Conservation (phyloP, 2,797 vertebrate species). For the Oreochromis grahami region DNA sequence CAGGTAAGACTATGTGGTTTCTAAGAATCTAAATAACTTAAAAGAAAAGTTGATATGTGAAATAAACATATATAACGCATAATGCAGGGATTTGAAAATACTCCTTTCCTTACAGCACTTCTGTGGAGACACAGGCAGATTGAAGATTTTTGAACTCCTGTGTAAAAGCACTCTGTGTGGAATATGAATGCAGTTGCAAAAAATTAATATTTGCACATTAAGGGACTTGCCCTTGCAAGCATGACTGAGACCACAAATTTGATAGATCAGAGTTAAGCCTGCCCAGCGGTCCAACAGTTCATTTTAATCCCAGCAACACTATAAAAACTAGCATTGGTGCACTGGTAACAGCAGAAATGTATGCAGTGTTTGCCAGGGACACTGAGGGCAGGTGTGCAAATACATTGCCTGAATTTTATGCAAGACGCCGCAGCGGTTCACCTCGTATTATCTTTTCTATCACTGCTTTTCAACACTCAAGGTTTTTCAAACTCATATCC, state of each 20-base stretch:
- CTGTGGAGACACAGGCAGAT: background rate
- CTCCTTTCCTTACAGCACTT: background rate
- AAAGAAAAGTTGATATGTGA: background rate
- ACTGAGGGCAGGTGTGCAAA: conserved; percentile 4
- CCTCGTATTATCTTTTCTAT: background rate
- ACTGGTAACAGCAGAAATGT: background rate
- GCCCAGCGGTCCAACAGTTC: background rate
- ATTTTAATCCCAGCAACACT: background rate
- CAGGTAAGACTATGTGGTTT: background rate
- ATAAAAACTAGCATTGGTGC: background rate
- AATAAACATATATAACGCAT: background rate
- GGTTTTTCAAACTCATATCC: background rate
- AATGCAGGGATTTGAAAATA: background rate
- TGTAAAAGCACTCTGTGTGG: background rate
- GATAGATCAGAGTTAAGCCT: background rate
- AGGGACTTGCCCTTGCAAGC: background rate
- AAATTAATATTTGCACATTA: background rate
- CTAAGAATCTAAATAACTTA: background rate
- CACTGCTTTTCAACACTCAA: conserved; percentile 3
- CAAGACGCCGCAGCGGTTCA: background rate
- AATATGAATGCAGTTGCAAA: background rate
- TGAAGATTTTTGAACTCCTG: background rate
- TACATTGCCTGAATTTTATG: background rate
- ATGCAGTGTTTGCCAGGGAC: background rate
- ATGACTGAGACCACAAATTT: background rate